phyloP scores from a whole-genome alignment of 2,888 invertebrate genomes.

The Volucella inflata region DNA sequence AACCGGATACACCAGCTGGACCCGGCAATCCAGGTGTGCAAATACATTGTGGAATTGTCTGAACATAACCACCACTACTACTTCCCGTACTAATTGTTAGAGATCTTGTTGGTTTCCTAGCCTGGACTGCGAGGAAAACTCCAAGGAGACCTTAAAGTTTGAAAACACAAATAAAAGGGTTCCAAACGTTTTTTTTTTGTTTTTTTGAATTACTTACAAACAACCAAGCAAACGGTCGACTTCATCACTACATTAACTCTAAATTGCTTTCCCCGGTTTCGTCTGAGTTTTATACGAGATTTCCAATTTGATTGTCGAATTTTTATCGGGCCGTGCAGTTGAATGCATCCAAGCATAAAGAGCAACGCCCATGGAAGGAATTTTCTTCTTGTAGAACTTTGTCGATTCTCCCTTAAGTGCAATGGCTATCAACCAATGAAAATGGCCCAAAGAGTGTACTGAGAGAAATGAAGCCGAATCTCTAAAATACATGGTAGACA shows the following conservation, averaged over 20 bases:
- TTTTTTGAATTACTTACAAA: slow-evolving; percentile 39
- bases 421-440: too few relatives aligned
- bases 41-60: slow-evolving; percentile 32
- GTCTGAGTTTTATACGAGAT: slow-evolving; percentile 49
- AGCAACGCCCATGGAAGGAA: slow-evolving; percentile 10
- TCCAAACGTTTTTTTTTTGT: not conserved
- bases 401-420: too few relatives aligned
- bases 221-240: slow-evolving; percentile 43
- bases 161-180: not conserved
- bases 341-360: too few relatives aligned
- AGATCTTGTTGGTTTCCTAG: slow-evolving; percentile 39
- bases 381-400: too few relatives aligned
- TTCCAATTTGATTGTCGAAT: not conserved
- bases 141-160: slow-evolving; percentile 39
- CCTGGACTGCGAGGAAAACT: slow-evolving; percentile 31
- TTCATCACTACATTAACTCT: slow-evolving; percentile 59
- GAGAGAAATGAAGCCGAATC: too few relatives aligned
- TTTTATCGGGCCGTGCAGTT: too few relatives aligned
- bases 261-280: not conserved
- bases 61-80: not conserved
- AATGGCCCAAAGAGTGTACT: too few relatives aligned
- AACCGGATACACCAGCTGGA: slow-evolving; percentile 25
- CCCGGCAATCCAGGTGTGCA: slow-evolving; percentile 53
- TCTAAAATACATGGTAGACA: too few relatives aligned
- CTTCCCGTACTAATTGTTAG: slow-evolving; percentile 17